A percentile compares a stretch with the other conserved stretches of the same genome.
Conservation (phyloP, 2,113 vertebrate species). For the Gymnogyps californianus region DNA sequence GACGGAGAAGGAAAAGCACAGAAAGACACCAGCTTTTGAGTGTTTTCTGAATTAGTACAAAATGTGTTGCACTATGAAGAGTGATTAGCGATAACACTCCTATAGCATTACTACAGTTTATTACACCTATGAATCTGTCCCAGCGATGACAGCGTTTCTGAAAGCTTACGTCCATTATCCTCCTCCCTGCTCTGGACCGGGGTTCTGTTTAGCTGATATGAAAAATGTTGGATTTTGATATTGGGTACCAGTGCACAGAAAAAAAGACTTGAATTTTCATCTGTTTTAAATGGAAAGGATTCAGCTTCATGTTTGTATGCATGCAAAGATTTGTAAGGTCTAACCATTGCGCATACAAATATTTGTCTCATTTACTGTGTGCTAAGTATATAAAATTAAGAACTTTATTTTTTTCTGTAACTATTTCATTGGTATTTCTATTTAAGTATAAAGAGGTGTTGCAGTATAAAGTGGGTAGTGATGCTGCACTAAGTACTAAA, state of each 20-base stretch:
- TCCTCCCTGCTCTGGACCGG: not conserved
- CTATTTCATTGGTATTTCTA: not conserved
- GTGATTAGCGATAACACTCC: not conserved
- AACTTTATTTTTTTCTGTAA: not conserved
- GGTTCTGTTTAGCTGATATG: not conserved
- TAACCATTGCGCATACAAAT: not conserved
- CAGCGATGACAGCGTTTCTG: not conserved
- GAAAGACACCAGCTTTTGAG: not conserved
- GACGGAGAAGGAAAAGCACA: not conserved
- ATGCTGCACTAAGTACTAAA: not conserved
- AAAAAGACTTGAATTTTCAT: not conserved
- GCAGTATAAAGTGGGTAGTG: not conserved
- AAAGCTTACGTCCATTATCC: not conserved
- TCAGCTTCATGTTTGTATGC: not conserved
- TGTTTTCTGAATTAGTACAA: not conserved
- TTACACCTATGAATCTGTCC: not conserved
- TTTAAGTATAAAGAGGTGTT: not conserved
- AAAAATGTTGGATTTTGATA: not conserved
- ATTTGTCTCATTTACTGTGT: not conserved
- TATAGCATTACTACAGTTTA: not conserved
- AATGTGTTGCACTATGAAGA: not conserved
- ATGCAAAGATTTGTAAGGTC: not conserved
- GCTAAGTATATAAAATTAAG: not conserved
- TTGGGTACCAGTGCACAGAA: not conserved
- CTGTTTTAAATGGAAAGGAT: not conserved